phyloP scores from a whole-genome alignment of 2,113 vertebrate genomes.

The Periophthalmus modestus region DNA sequence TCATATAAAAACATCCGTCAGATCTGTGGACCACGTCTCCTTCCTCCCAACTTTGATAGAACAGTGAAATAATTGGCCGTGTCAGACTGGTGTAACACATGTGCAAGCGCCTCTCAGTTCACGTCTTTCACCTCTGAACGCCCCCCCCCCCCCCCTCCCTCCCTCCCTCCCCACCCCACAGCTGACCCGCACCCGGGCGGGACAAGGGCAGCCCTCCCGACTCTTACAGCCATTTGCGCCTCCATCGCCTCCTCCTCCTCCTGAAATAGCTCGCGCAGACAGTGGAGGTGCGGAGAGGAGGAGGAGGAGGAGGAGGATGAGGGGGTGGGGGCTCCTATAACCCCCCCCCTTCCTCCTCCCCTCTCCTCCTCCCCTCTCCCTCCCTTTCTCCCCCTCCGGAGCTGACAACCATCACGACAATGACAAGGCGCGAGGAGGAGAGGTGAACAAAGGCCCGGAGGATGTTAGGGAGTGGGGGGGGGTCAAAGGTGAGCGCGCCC shows the following conservation, averaged over 20 bases:
- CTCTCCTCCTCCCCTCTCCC: no score
- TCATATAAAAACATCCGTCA: background rate
- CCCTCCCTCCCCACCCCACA: constrained; percentile 74
- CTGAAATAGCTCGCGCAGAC: constrained; percentile 86
- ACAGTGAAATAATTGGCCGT: background rate
- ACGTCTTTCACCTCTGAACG: constrained; percentile 71
- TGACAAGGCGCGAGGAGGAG: constrained; percentile 90
- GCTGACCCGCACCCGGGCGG: constrained; percentile 80
- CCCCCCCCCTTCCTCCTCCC: no score
- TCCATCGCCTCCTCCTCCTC: constrained; percentile 73
- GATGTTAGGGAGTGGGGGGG: constrained; percentile 61
- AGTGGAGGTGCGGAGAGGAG: constrained; percentile 56
- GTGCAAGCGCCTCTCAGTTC: constrained; percentile 29
- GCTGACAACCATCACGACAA: constrained; percentile 92
- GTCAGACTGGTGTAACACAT: constrained; percentile 20
- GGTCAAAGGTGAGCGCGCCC: constrained; percentile 60
- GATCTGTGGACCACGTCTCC: background rate
- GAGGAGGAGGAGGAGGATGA: constrained; percentile 70
- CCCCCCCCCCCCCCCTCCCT: constrained; percentile 66
- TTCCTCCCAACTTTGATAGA: background rate
- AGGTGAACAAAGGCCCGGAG: constrained; percentile 71
- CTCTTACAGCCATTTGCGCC: constrained; percentile 60
- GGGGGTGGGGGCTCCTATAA: background rate
- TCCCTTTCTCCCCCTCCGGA: constrained; percentile 86
- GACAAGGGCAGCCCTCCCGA: constrained; percentile 71